A percentile compares a stretch with the other conserved stretches of the same genome.
Evolutionary conservation across 37 sponge, comb jelly and placozoan species (phyloP).

Genomic region (Axinella damicornis): DNA sequence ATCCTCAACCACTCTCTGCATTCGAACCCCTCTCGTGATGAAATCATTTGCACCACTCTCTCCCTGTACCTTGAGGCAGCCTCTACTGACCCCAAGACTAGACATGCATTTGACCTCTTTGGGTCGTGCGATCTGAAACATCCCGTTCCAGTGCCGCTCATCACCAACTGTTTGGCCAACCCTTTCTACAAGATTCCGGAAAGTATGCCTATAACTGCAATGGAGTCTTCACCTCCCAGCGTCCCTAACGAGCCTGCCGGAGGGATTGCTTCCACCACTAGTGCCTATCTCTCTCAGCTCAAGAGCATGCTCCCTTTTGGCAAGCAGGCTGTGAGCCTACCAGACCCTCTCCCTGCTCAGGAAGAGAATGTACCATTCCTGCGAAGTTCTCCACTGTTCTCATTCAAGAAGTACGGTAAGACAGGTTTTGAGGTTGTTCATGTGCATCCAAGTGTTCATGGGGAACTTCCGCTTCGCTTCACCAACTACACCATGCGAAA

Average conservation of each 20-base stretch:
- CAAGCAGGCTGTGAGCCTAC: background rate
- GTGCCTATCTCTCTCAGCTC: constrained; percentile 26
- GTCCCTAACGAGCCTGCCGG: background rate
- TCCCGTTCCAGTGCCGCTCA: constrained; percentile 38
- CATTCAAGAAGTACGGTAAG: constrained; percentile 24
- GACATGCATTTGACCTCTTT: constrained; percentile 58
- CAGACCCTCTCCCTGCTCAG: background rate
- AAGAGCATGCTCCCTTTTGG: constrained; percentile 50
- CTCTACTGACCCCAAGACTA: constrained; percentile 15
- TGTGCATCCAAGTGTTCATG: constrained; percentile 16
- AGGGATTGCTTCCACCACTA: background rate
- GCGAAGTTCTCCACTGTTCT: constrained; percentile 41
- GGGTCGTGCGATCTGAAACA: constrained; percentile 20
- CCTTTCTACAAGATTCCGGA: constrained; percentile 52
- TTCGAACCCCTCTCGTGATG: background rate
- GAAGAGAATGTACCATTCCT: constrained; percentile 19
- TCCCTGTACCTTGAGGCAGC: constrained; percentile 49
- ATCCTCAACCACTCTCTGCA: constrained; percentile 15
- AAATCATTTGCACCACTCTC: background rate
- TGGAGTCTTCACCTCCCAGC: background rate
- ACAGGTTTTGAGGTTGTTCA: constrained; percentile 35
- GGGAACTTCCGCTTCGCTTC: constrained; percentile 22
- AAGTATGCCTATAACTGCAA: background rate
- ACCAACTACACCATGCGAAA: constrained; percentile 24
- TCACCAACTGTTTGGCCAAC: constrained; percentile 23